Base-by-base conservation (phyloP, 2,888 invertebrate species). In the Drosophila prostipennis region DNA sequence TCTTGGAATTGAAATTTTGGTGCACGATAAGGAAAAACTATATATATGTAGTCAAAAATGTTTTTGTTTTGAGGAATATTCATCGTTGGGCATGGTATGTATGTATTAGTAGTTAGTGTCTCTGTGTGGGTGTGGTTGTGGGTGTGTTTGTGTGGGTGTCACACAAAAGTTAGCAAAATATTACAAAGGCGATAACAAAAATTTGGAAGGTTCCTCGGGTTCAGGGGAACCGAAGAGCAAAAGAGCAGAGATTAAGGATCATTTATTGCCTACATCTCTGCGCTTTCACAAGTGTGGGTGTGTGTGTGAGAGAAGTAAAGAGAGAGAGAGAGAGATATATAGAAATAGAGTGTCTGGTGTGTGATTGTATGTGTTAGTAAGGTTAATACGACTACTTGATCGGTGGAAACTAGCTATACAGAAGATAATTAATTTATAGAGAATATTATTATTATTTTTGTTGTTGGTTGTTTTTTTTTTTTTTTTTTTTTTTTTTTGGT, bases 91-190 rank as follows among this genome's bases (percentile, higher is more conserved):
- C 10, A 16, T 19, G 37, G 37, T 37, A n/a, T 37, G 37, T 37
- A 52, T 49, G 43, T 60, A 39, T 36, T 43, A 45, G 61, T 37
- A 34, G 43, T 42, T 16, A 14, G 40, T 57, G 56, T 52, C 23
- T 64, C 23, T 51, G 14, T 49, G 26, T 10, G 54, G 29, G 29
- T 36, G 34, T 36, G 54, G 29, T 23, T 36, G 34, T 36, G 7
- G 34, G 19, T 67, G 40, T 58, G 34, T 56, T 8, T 46, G 23
- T 56, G 45, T 29, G 23, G 34, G 55, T 58, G 54, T 65, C 55
- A 76, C 68, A 80, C 42, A 80, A 79, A 67, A 68, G 72, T 77
- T 82, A 65, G 81, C 81, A 85, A 82, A 82, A 82, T 80, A 82
- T 80, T 85, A 80, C 73, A 82, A 85, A 82, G 65, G 80, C 39